A percentile compares a stretch with the other conserved stretches of the same genome.
phyloP scores from a whole-genome alignment of 2,797 vertebrate species.

The Margarornis squamiger region DNA sequence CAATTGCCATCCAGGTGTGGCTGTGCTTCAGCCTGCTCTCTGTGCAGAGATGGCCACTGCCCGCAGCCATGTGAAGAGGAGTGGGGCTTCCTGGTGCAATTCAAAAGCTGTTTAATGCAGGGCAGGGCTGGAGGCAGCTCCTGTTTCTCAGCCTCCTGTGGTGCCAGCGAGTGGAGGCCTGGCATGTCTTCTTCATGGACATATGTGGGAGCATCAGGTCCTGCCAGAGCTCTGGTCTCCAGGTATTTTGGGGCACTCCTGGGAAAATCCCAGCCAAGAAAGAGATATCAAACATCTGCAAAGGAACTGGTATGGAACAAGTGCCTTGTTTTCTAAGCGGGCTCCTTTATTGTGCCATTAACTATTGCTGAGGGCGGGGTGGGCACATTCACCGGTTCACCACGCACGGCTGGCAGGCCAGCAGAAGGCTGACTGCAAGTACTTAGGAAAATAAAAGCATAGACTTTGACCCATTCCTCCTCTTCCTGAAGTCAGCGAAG shows the following conservation, averaged over 20 bases:
- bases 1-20: not conserved
- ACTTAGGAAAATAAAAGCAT: not conserved
- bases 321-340: not conserved
- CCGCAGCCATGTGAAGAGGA: not conserved
- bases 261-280: not conserved
- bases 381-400: not conserved
- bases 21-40: not conserved
- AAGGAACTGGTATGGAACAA: not conserved
- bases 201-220: accelerated
- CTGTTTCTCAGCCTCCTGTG: not conserved
- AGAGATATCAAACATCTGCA: not conserved
- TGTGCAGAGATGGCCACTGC: not conserved
- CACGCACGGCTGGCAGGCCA: not conserved
- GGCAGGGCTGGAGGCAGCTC: not conserved
- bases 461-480: not conserved
- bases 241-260: not conserved
- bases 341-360: not conserved
- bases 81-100: not conserved
- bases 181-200: not conserved
- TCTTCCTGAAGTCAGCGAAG: not conserved
- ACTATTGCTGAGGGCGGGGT: not conserved
- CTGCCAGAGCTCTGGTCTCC: not conserved
- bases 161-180: not conserved
- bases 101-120: not conserved
- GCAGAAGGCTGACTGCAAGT: not conserved